A percentile compares a stretch with the other conserved stretches of the same genome.
phyloP scores from a whole-genome alignment of 2,797 vertebrate genomes.

The Coregonus ussuriensis region DNA sequence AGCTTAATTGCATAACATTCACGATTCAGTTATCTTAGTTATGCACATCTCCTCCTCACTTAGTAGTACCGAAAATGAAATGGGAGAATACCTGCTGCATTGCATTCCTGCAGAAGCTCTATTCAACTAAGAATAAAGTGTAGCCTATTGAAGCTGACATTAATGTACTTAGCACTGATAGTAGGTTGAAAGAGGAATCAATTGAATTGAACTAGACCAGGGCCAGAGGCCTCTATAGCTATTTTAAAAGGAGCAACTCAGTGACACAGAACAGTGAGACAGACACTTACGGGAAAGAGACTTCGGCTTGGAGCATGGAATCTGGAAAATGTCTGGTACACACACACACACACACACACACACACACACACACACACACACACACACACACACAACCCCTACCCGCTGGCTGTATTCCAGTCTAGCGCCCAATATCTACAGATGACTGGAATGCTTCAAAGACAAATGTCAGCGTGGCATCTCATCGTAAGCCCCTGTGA shows the following conservation, averaged over 20 bases:
- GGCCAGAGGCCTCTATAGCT: not conserved
- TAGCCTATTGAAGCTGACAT: not conserved
- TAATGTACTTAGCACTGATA: not conserved
- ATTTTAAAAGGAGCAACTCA: not conserved
- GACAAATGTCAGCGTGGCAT: not conserved
- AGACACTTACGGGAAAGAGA: not conserved
- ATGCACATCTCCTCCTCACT: not conserved
- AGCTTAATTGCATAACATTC: too few relatives aligned
- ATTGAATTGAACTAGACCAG: not conserved
- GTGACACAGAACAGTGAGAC: not conserved
- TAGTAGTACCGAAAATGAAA: not conserved
- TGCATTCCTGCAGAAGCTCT: not conserved
- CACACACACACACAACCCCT: not conserved
- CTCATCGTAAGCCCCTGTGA: not conserved
- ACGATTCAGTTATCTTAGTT: too few relatives aligned
- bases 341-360: not conserved
- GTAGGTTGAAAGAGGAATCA: not conserved
- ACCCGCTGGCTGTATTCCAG: not conserved
- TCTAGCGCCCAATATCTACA: not conserved
- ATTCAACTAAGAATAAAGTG: not conserved
- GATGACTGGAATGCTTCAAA: not conserved
- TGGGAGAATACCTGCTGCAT: not conserved
- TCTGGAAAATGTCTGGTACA: not conserved
- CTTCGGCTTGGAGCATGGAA: not conserved
- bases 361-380: not conserved